Evolutionary conservation across 2,888 invertebrate genomes (phyloP).

Genomic region (Ectropis crepuscularia): DNA sequence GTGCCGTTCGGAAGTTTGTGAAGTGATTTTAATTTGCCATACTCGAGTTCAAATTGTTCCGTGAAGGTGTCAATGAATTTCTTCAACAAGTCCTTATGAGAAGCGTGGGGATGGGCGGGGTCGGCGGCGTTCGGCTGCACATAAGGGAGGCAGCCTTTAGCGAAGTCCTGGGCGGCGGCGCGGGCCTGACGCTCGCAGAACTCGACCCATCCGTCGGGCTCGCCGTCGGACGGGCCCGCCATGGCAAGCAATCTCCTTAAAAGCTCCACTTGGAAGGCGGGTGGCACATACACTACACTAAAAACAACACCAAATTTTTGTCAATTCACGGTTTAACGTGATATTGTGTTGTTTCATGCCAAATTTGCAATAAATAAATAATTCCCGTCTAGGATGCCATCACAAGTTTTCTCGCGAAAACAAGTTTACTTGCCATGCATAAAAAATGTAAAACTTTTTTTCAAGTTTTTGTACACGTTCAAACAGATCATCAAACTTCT

Average conservation of each 20-base stretch:
- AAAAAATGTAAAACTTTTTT: constrained; percentile 42
- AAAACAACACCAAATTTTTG: constrained; percentile 49
- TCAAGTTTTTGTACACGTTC: not conserved
- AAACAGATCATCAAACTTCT: not conserved
- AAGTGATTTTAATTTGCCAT: constrained; percentile 79
- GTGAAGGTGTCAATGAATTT: constrained; percentile 94
- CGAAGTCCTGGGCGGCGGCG: constrained; percentile 94
- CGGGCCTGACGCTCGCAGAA: constrained; percentile 95
- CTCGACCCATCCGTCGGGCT: constrained; percentile 90
- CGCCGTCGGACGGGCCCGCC: constrained; percentile 86
- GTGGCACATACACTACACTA: constrained; percentile 53
- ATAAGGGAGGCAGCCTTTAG: constrained; percentile 92
- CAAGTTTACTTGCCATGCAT: constrained; percentile 74
- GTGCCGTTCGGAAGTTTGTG: constrained; percentile 79
- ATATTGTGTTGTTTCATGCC: constrained; percentile 56
- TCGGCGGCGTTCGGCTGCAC: constrained; percentile 89
- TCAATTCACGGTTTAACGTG: constrained; percentile 46
- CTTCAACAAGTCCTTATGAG: constrained; percentile 91
- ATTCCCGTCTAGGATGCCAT: constrained; percentile 73
- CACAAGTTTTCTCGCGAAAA: constrained; percentile 77
- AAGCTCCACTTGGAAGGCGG: constrained; percentile 79
- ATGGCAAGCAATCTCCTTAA: constrained; percentile 80
- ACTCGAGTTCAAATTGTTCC: constrained; percentile 93
- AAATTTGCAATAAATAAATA: constrained; percentile 69
- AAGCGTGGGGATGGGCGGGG: constrained; percentile 85